Conservation (phyloP, 2,113 vertebrate genomes). For the Lota lota region DNA sequence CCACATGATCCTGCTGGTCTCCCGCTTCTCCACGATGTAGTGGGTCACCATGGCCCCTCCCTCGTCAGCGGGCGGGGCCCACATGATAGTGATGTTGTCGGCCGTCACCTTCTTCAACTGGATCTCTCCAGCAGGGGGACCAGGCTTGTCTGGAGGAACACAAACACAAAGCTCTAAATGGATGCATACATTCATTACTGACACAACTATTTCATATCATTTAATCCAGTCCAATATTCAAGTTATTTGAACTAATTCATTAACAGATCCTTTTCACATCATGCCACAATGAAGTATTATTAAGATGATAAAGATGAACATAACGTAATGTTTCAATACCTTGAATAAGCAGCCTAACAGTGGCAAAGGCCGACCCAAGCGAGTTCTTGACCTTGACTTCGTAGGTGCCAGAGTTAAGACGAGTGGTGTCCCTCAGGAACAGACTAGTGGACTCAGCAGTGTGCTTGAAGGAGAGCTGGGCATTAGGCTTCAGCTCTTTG, state of each 20-base stretch:
- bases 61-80: slow-evolving; percentile 89
- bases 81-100: slow-evolving; percentile 88
- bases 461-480: slow-evolving; percentile 82
- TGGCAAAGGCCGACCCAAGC: slow-evolving; percentile 85
- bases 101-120: slow-evolving; percentile 94
- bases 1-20: slow-evolving; percentile 94
- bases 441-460: slow-evolving; percentile 83
- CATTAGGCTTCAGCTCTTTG: slow-evolving; percentile 80
- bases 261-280: not conserved
- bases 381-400: slow-evolving; percentile 95
- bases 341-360: slow-evolving; percentile 88
- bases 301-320: not conserved
- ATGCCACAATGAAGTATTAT: not conserved
- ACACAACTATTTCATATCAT: too few species aligned
- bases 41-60: slow-evolving; percentile 92
- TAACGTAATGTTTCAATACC: slow-evolving; percentile 69
- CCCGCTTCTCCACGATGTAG: slow-evolving; percentile 95
- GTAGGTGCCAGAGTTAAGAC: slow-evolving; percentile 88
- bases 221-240: too few species aligned
- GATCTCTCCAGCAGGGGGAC: slow-evolving; percentile 88
- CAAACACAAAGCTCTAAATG: not conserved
- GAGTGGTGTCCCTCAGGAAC: slow-evolving; percentile 86
- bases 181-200: too few species aligned
- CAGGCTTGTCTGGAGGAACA: slow-evolving; percentile 84
- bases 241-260: too few species aligned